Base-by-base conservation (phyloP, 2,888 invertebrate genomes). In the Fissipunctia ypsillon region DNA sequence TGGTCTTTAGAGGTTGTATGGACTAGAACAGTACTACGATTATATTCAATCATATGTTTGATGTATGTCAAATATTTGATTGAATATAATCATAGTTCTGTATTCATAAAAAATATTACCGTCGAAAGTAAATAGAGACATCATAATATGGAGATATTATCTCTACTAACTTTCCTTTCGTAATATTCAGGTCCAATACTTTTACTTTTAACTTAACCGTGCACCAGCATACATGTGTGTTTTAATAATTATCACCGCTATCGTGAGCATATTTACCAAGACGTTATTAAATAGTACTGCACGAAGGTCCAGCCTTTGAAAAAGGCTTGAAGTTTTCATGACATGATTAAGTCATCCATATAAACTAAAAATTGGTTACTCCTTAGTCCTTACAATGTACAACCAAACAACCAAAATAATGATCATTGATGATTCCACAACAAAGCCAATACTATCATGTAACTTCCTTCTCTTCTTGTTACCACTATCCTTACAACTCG, bases 401-500 rank as follows among this genome's bases (percentile, higher is more conserved):
- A 56, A 31, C 12, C n/a, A n/a, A n/a, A 28, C 7, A 22, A 31
- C 12, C n/a, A n/a, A n/a, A 28, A 4, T 16, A 48, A 77, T 14
- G 1, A 16, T 31, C 5, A 25, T 31, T 60, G 3, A 28, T 35
- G 1, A 31, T 38, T 50, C 9, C 3, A 28, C 3, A 57, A 60
- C 22, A 38, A 64, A 54, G 5, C n/a, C 9, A 41, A 57, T 14
- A 14, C 6, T 0, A 38, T 4, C 22, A 35, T 16, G 28, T 60
- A 60, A 38, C 41, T 66, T 45, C 41, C 19, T 59, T 56, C 1
- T 50, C 56, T 64, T 78, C 64, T 64, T 67, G 66, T 68, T 75
- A 35, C 25, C 16, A 48, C 43, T 4, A 60, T 19, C n/a, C 60
- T 59, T 59, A 78, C 69, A 80, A 31, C 61, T 80, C 54, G 57